phyloP scores from a whole-genome alignment of 2,113 vertebrate species.

The Corythornis madagascariensis region DNA sequence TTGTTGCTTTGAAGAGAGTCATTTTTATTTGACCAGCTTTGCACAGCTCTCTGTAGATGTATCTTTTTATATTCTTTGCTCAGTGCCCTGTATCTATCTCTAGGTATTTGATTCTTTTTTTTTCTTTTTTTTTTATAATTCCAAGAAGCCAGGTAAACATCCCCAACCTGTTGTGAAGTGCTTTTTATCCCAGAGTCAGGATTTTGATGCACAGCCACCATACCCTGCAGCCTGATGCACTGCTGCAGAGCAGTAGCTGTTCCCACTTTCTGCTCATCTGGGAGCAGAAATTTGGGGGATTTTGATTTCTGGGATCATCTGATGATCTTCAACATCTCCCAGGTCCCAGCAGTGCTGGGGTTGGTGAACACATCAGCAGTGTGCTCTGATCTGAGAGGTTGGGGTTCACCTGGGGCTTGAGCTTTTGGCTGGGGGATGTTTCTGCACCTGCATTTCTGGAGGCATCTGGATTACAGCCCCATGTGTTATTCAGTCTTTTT shows the following conservation, averaged over 20 bases:
- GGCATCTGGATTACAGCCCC: not conserved
- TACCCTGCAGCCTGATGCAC: not conserved
- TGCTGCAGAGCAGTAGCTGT: not conserved
- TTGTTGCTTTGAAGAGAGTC: not conserved
- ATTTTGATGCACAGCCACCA: not conserved
- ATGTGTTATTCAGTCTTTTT: not conserved
- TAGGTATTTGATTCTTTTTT: not conserved
- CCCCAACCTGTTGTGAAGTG: not conserved
- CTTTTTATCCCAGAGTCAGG: not conserved
- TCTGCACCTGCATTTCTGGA: not conserved
- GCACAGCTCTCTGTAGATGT: rapidly evolving
- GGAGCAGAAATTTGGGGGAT: no score
- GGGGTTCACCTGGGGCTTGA: not conserved
- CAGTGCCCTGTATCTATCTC: not conserved
- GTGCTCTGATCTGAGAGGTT: not conserved
- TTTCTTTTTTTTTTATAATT: not conserved
- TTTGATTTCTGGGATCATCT: not conserved
- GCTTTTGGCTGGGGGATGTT: not conserved
- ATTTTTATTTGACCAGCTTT: not conserved
- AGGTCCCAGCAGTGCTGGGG: not conserved
- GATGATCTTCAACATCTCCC: not conserved
- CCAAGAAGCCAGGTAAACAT: not conserved
- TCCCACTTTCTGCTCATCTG: not conserved
- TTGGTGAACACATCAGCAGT: not conserved
- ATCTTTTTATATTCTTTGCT: not conserved